These are phyloP conservation scores for Distichodus sexfasciatus DNA, from an alignment of 2,797 vertebrate genomes.

Conservation along the genomic window DNA sequence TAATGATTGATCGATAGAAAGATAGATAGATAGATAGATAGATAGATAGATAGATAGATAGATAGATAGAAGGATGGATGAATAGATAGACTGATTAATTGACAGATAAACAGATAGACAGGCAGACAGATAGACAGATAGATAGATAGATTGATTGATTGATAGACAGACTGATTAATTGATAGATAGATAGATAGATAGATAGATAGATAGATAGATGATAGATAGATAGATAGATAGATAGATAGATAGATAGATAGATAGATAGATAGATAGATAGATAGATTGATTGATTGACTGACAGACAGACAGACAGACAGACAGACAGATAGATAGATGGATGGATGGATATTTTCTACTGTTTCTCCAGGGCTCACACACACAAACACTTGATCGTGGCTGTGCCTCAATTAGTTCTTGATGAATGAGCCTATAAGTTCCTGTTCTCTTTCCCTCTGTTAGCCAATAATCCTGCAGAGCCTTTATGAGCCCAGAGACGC, in stretches of 20 bases:
- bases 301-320: too few species aligned
- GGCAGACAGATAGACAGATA: conserved; percentile 71
- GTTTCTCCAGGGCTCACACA: too few species aligned
- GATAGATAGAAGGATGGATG: conserved; percentile 43
- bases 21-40: conserved; percentile 43
- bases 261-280: too few species aligned
- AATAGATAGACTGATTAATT: too few species aligned
- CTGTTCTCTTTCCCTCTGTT: conserved; percentile 91
- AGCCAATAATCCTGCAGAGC: too few species aligned
- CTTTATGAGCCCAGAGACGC: too few species aligned
- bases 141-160: too few species aligned
- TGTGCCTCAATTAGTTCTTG: conserved; percentile 99
- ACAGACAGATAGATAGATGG: conserved; percentile 35
- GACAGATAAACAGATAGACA: conserved; percentile 58
- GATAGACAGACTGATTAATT: too few species aligned
- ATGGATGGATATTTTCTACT: too few species aligned
- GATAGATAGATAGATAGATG: conserved; percentile 74
- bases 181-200: conserved; percentile 74
- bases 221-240: conserved; percentile 75
- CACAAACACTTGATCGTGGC: conserved; percentile 87
- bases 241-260: conserved; percentile 74
- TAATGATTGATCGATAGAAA: too few species aligned
- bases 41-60: too few species aligned
- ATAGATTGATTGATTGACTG: too few species aligned
- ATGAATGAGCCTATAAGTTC: conserved; percentile 97